phyloP scores from a whole-genome alignment of 1,140 invertebrate species.

The Trachymyrmex septentrionalis region DNA sequence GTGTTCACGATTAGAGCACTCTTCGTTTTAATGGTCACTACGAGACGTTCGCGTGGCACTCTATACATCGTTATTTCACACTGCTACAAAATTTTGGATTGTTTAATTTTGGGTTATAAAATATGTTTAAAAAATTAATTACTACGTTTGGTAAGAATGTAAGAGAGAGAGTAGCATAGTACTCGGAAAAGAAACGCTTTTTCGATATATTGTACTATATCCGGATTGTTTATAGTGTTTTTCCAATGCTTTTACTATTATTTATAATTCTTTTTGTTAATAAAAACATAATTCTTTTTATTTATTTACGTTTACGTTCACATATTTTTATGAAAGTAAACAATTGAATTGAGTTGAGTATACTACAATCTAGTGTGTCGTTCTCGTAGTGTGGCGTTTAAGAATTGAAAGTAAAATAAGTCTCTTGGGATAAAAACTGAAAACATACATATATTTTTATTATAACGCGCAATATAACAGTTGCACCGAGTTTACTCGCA shows the following conservation, averaged over 20 bases:
- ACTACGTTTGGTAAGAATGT: not conserved
- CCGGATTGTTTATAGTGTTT: too few relatives aligned
- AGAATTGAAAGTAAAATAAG: not conserved
- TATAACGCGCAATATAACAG: not conserved
- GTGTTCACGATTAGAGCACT: conserved; percentile 82
- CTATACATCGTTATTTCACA: conserved; percentile 67
- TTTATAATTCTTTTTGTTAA: too few relatives aligned
- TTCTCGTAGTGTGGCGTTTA: too few relatives aligned
- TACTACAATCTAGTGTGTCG: too few relatives aligned
- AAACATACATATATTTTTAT: not conserved
- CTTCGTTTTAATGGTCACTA: conserved; percentile 38
- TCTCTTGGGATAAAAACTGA: not conserved
- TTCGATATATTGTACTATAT: too few relatives aligned
- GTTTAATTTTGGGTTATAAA: not conserved
- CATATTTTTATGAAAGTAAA: too few relatives aligned
- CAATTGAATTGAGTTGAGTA: too few relatives aligned
- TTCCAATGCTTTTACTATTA: too few relatives aligned
- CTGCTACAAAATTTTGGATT: conserved; percentile 21
- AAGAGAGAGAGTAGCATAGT: not conserved
- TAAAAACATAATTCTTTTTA: too few relatives aligned
- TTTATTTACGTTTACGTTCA: too few relatives aligned
- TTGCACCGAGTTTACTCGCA: not conserved
- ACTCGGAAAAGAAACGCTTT: not conserved
- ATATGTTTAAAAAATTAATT: not conserved
- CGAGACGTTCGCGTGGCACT: conserved; percentile 78